Evolutionary conservation across 2,797 vertebrate genomes (phyloP).

Genomic region (Clarias fuscus): DNA sequence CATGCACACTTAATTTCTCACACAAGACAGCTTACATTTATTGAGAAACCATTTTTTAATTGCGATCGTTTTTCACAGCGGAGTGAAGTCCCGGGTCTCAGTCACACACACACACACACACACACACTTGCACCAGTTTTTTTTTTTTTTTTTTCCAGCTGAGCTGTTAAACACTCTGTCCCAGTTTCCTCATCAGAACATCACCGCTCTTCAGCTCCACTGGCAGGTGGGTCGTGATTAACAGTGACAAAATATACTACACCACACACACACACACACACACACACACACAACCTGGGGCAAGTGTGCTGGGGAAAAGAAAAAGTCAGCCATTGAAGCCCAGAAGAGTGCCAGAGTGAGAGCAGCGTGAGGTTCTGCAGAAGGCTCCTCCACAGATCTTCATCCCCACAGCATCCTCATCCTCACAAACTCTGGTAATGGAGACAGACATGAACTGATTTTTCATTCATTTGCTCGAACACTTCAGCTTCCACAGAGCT

Average conservation of each 20-base stretch:
- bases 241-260: not conserved
- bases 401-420: not conserved
- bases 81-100: not conserved
- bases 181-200: not conserved
- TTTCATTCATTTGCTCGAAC: not conserved
- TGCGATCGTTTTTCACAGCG: not conserved
- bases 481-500: not conserved
- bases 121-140: too few relatives aligned
- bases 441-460: not conserved
- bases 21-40: conserved; percentile 3
- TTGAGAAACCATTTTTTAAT: conserved; percentile 1
- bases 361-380: not conserved
- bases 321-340: not conserved
- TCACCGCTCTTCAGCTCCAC: not conserved
- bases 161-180: not conserved
- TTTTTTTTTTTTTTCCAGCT: not conserved
- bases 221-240: not conserved
- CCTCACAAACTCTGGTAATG: not conserved
- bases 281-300: not conserved
- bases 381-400: not conserved
- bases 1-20: not conserved
- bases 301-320: not conserved
- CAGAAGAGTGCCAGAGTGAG: not conserved
- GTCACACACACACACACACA: not conserved
- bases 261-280: not conserved